Base-by-base conservation (phyloP, 1,140 invertebrate genomes). In the Helicoverpa armigera region DNA sequence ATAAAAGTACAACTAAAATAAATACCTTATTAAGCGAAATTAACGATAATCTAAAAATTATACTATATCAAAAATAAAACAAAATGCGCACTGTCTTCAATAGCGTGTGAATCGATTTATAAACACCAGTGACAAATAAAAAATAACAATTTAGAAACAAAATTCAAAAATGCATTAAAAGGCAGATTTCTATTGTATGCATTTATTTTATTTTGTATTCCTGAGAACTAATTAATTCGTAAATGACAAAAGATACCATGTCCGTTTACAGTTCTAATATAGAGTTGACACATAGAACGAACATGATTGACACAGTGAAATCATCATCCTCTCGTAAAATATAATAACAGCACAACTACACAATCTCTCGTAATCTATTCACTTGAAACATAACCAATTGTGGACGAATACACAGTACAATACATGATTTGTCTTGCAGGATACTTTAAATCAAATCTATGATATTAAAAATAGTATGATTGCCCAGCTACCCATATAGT, bases 1-100 rank as follows among this genome's bases (percentile, higher is more conserved):
- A 90, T 88, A 90, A 92, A 91, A 90, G 88, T 94, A 92, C 88
- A 93, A 93, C 94, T 95, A 95, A 95, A 95, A 95, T 95, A 95
- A 95, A 95, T 95, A 95, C 90, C 93, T 94, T 94, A 94, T 89
- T 83, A 91, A 92, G 90, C 88, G 85, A 92, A 89, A 88, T 91
- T 90, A 93, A 92, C 88, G 89, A 92, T 90, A 94, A 85, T 88
- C 90, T 93, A 90, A 90, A 74, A 86, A 87, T 88, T 90, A 90
- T 86, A 87, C 84, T 89, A 88, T 82, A 86, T 89, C 83, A 86
- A 85, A 86, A 82, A 80, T 83, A 87, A 35, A 90, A 89, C 84
- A 90, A 94, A 93, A 92, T 93, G 92, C 92, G 88, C 86, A 86
- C 86, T 89, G 89, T 91, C 87, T 89, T 87, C 83, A 82, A 67